Evolutionary conservation across 2,797 vertebrate genomes (phyloP), one percentile per base, ranked within the genome.

Genomic region (Clamator glandarius): DNA sequence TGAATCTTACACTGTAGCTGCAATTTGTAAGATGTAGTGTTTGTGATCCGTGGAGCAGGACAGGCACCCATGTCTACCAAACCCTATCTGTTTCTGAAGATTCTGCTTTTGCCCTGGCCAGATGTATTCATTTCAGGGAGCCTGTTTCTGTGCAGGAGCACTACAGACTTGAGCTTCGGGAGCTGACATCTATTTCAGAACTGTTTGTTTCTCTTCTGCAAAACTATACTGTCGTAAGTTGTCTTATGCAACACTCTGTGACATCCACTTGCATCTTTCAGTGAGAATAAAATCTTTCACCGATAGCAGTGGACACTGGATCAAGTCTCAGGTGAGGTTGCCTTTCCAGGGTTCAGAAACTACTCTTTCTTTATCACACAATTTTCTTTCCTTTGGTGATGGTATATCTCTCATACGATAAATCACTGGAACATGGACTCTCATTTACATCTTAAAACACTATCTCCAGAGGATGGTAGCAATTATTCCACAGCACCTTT

Each of bases 401-500:
- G 15, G 15, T 48, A 8, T 84, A 52, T 66, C 88, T 95, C 88
- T 92, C 74, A 52, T 82, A 67, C 1, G 5, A 63, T 73, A 92
- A 78, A 68, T 86, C 76, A 44, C 57, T 82, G 66, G 39, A 94
- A 95, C 44, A n/a, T 58, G 67, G 74, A 73, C 64, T 87, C 39
- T 82, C 83, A 96, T 95, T 95, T 96, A 90, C 88, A 93, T 95
- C 59, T 87, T 92, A 92, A 93, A 90, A 93, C 67, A 67, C 57
- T 77, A 19, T 89, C 92, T 95, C 90, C 80, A 90, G 90, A 89
- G 93, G 74, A 74, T 77, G 75, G 63, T 95, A 95, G 70, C 75
- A 95, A 95, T 96, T 94, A 96, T 87, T 96, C 64, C 90, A 84
- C 84, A 92, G 84, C 93, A 96, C 88, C 94, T 94, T 96, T 94